These are phyloP conservation scores for Pangasius larnaudii DNA, from an alignment of 2,797 vertebrate species.

Conservation along the genomic window DNA sequence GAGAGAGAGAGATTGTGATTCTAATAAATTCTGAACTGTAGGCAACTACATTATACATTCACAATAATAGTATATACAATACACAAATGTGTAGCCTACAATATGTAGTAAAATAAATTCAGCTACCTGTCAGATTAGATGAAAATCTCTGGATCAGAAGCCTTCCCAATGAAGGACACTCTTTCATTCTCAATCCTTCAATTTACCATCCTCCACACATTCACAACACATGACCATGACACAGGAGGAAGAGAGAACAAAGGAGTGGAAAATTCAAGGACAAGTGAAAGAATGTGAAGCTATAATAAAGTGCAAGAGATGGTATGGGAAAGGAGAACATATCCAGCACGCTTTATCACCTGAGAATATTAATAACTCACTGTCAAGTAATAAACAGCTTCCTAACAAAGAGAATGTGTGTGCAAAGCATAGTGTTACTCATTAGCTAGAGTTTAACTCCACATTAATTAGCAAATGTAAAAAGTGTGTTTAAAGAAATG, in stretches of 20 bases:
- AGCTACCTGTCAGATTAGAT: conserved; percentile 3
- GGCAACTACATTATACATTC: neutral
- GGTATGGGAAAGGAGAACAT: neutral
- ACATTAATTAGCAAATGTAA: neutral
- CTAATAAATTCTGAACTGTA: neutral
- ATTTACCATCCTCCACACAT: neutral
- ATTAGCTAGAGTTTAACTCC: conserved; percentile 20
- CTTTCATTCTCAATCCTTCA: neutral
- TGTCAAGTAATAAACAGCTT: neutral
- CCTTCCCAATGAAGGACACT: neutral
- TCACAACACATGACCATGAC: neutral
- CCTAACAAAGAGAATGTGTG: too few species aligned
- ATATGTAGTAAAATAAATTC: neutral
- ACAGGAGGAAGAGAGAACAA: neutral
- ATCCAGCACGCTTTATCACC: neutral
- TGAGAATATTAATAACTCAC: neutral
- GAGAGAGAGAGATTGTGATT: neutral
- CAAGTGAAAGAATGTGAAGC: neutral
- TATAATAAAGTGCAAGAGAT: neutral
- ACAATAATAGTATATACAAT: neutral
- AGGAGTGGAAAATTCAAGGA: conserved; percentile 2
- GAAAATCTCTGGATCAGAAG: neutral
- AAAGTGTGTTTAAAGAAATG: neutral
- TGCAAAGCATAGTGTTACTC: neutral
- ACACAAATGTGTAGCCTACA: neutral